Conservation (phyloP, 1,140 invertebrate species). For the Bicyclus anynana region DNA sequence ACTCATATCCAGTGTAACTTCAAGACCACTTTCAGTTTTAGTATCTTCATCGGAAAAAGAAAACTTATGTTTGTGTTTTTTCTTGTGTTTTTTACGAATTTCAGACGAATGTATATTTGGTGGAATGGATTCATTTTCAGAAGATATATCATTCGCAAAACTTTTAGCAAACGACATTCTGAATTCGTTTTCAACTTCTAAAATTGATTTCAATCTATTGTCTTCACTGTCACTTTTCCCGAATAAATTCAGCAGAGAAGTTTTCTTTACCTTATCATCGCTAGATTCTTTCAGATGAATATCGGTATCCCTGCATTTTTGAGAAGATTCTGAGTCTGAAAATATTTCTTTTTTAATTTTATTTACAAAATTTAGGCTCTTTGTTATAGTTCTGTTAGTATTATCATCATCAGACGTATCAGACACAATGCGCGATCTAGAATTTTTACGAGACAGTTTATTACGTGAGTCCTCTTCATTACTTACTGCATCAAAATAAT, state of each 20-base stretch:
- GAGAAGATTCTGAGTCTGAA: slow-evolving; percentile 72
- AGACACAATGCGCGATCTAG: slow-evolving; percentile 78
- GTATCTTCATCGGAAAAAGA: slow-evolving; percentile 80
- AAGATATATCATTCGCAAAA: slow-evolving; percentile 72
- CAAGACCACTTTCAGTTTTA: slow-evolving; percentile 49
- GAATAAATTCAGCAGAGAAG: slow-evolving; percentile 62
- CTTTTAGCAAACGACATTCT: slow-evolving; percentile 47
- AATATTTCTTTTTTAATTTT: slow-evolving; percentile 66
- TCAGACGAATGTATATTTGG: slow-evolving; percentile 66
- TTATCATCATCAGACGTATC: slow-evolving; percentile 79
- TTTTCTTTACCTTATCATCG: slow-evolving; percentile 68
- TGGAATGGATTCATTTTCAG: slow-evolving; percentile 74
- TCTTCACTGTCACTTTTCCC: slow-evolving; percentile 69
- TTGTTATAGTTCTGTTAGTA: slow-evolving; percentile 57
- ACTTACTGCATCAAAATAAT: slow-evolving; percentile 47
- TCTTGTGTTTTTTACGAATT: slow-evolving; percentile 87
- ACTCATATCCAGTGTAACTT: slow-evolving; percentile 29
- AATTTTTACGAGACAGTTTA: slow-evolving; percentile 77
- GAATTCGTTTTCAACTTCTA: slow-evolving; percentile 49
- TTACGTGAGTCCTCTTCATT: slow-evolving; percentile 68
- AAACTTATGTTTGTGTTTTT: slow-evolving; percentile 87
- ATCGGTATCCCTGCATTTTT: slow-evolving; percentile 42
- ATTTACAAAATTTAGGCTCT: slow-evolving; percentile 56
- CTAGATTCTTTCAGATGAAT: slow-evolving; percentile 46
- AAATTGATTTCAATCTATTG: slow-evolving; percentile 51